phyloP scores from a whole-genome alignment of 1,140 invertebrate species.

The Anadara kagoshimensis region DNA sequence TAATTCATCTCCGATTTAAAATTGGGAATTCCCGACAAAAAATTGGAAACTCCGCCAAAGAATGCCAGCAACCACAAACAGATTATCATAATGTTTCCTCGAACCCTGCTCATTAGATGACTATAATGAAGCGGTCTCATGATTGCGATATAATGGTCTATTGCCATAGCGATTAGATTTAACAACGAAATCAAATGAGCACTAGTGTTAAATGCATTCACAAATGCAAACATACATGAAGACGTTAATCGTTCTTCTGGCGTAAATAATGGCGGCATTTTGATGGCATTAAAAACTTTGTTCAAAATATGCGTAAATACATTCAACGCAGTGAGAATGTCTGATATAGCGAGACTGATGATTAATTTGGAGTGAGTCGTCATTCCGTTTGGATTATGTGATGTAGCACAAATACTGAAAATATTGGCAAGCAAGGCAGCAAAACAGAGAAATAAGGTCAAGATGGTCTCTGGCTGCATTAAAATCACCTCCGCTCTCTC shows the following conservation, averaged over 20 bases:
- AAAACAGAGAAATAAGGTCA: constrained; percentile 49
- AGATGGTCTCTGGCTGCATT: constrained; percentile 46
- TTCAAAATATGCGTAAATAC: constrained; percentile 53
- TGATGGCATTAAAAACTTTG: constrained; percentile 45
- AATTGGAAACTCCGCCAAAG: constrained; percentile 75
- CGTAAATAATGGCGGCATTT: constrained; percentile 17
- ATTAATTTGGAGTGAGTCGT: constrained; percentile 64
- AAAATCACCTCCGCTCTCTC: constrained; percentile 46
- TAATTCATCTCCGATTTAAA: constrained; percentile 52
- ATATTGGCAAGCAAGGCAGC: constrained; percentile 51
- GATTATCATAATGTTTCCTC: constrained; percentile 82
- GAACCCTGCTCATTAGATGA: constrained; percentile 77
- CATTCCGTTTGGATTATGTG: constrained; percentile 43
- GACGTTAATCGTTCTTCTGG: constrained; percentile 36
- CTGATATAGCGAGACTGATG: constrained; percentile 58
- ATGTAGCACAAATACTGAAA: constrained; percentile 53
- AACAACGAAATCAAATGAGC: constrained; percentile 76
- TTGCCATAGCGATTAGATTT: constrained; percentile 80
- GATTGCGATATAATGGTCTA: constrained; percentile 89
- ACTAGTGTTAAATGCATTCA: constrained; percentile 52
- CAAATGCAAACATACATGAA: constrained; percentile 51
- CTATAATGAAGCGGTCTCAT: constrained; percentile 90
- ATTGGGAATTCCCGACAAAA: constrained; percentile 54
- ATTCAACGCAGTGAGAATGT: constrained; percentile 58
- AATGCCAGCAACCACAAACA: constrained; percentile 78